Percentiles rank a stretch among this genome's conserved stretches.
These are phyloP conservation scores for Sinopyrophorus schimmeli DNA, from an alignment of 2,888 invertebrate genomes.

Conservation along the genomic window DNA sequence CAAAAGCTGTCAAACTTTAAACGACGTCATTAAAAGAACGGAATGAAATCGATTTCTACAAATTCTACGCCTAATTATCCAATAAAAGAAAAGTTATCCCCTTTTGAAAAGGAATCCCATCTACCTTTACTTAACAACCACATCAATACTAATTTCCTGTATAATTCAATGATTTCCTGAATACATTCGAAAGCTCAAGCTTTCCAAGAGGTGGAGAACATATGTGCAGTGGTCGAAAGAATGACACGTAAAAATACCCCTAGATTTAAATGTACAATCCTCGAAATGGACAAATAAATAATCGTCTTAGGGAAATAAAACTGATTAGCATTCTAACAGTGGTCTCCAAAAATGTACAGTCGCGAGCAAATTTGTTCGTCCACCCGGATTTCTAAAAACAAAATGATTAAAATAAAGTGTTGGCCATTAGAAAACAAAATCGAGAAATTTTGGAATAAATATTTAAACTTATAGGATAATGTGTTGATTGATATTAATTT, in stretches of 20 bases:
- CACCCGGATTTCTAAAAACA: not conserved
- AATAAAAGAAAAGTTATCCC: conserved; percentile 20
- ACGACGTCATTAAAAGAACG: conserved; percentile 13
- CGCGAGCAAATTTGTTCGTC: too few relatives aligned
- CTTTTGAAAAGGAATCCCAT: conserved; percentile 12
- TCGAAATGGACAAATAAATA: too few relatives aligned
- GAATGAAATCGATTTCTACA: conserved; percentile 22
- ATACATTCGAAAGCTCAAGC: conserved; percentile 7
- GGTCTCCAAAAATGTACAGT: too few relatives aligned
- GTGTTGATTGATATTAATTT: too few relatives aligned
- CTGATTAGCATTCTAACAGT: too few relatives aligned
- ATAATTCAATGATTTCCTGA: conserved; percentile 41
- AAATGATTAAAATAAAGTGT: not conserved
- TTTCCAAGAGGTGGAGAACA: too few relatives aligned
- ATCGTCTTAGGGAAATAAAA: too few relatives aligned
- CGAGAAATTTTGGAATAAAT: too few relatives aligned
- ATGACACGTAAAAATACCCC: not conserved
- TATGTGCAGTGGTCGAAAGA: conserved; percentile 1
- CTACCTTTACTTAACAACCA: conserved; percentile 31
- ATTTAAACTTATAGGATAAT: too few relatives aligned
- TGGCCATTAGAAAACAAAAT: too few relatives aligned
- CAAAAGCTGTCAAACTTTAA: conserved; percentile 14
- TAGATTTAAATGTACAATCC: too few relatives aligned
- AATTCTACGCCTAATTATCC: conserved; percentile 24
- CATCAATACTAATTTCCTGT: conserved; percentile 42